Evolutionary conservation across 2,113 vertebrate genomes (phyloP).

Genomic region (Xiphophorus couchianus): DNA sequence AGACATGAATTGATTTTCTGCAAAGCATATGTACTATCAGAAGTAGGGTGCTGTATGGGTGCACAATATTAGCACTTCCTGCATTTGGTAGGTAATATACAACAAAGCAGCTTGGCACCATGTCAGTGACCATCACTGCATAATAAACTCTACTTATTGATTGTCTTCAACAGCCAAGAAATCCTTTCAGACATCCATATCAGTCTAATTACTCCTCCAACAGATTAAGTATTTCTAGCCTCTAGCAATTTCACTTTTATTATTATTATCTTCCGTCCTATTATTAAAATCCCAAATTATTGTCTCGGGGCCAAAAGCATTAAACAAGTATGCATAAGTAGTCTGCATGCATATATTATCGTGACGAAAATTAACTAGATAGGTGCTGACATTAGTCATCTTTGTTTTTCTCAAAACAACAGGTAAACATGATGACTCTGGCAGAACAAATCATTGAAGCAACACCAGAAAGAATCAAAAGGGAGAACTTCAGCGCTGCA

Average conservation of each 20-base stretch:
- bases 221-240: constrained; percentile 36
- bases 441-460: constrained; percentile 98
- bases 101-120: constrained; percentile 41
- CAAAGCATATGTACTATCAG: background rate
- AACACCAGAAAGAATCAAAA: constrained; percentile 96
- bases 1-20: background rate
- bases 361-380: background rate
- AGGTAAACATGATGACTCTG: constrained; percentile 98
- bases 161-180: constrained; percentile 66
- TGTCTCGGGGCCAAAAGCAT: constrained; percentile 15
- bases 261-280: constrained; percentile 16
- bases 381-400: background rate
- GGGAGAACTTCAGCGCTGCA: constrained; percentile 89
- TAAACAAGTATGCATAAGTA: constrained; percentile 3
- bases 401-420: constrained; percentile 34
- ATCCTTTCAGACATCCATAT: constrained; percentile 70
- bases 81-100: constrained; percentile 15
- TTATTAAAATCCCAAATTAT: background rate
- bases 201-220: constrained; percentile 49
- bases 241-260: constrained; percentile 21
- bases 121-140: constrained; percentile 69
- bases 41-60: background rate
- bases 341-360: background rate
- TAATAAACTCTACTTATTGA: constrained; percentile 79
- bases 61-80: constrained; percentile 10